Evolutionary conservation across 2,797 vertebrate species (phyloP), one percentile per base, ranked within the genome.

Genomic region (Thripadectes ignobilis): DNA sequence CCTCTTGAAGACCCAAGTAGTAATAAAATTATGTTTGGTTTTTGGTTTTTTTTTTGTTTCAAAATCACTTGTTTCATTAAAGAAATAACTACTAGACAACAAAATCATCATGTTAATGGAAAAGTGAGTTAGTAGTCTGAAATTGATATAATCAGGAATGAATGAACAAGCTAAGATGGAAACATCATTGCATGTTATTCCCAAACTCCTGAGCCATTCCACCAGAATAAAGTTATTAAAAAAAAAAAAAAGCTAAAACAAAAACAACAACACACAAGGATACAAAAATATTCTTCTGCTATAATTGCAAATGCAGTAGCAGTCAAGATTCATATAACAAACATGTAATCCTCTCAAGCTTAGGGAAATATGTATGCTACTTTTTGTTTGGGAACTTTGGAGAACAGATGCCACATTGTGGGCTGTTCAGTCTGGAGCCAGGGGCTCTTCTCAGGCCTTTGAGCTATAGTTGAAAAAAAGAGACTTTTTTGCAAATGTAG

Each of bases 71-170:
- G 88, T 72, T 93, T 86, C 80, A 94, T 38, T 72, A 62, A 91
- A 95, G 54, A 95, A 96, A 89, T n/a, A 82, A 48, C 19, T 45
- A 26, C 36, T 59, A 61, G 45, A 61, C 17, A 69, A 59, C 13
- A 89, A 81, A 81, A 30, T 38, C 15, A 62, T n/a, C 20, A 54
- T 45, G 14, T 14, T n/a, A 78, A 82, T 71, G 89, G 59, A 88
- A 81, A 95, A 96, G 38, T 89, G 74, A 96, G 62, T 87, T 93
- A 91, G 62, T 91, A 67, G 73, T 81, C 89, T 95, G 92, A 82
- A 96, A 75, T 39, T 7, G 10, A 24, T 76, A 30, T n/a, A 89
- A 92, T 69, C 83, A 89, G 78, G 72, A 85, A 75, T 69, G 72
- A 85, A 75, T 69, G 24, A 92, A 43, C 55, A 96, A 91, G 89